These are phyloP conservation scores for Neostethus bicornis DNA, from an alignment of 2,797 vertebrate species.

Conservation along the genomic window DNA sequence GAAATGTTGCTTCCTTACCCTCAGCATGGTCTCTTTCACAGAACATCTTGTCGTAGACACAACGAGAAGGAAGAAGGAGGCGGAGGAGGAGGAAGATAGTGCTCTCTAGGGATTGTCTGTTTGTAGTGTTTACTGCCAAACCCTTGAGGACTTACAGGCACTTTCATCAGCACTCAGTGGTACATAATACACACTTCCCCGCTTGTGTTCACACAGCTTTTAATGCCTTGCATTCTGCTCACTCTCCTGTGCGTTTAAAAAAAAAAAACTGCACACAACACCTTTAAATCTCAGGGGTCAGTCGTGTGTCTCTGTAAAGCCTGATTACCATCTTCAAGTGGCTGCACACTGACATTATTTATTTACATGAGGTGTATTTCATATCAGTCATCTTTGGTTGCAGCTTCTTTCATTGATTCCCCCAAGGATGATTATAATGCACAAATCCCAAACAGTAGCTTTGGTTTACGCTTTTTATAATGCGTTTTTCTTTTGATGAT, in stretches of 20 bases:
- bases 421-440: slow-evolving; percentile 49
- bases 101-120: slow-evolving; percentile 68
- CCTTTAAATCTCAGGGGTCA: slow-evolving; percentile 44
- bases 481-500: slow-evolving; percentile 58
- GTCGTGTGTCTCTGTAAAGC: slow-evolving; percentile 33
- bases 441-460: slow-evolving; percentile 37
- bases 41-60: slow-evolving; percentile 50
- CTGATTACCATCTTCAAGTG: slow-evolving; percentile 36
- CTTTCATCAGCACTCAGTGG: slow-evolving; percentile 68
- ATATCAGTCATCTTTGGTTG: slow-evolving; percentile 39
- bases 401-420: slow-evolving; percentile 34
- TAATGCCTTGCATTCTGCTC: slow-evolving; percentile 45
- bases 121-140: slow-evolving; percentile 74
- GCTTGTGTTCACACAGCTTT: slow-evolving; percentile 43
- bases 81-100: slow-evolving; percentile 42
- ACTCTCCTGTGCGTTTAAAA: slow-evolving; percentile 26
- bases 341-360: slow-evolving; percentile 34
- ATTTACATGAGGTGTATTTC: slow-evolving; percentile 49
- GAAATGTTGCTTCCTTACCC: slow-evolving; percentile 49
- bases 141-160: slow-evolving; percentile 67
- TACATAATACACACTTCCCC: slow-evolving; percentile 51
- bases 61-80: slow-evolving; percentile 25
- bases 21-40: slow-evolving; percentile 39
- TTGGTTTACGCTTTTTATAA: slow-evolving; percentile 49
- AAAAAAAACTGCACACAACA: slow-evolving; percentile 36